phyloP scores from a whole-genome alignment of 2,797 vertebrate genomes.

The Onychomys leucogaster region DNA sequence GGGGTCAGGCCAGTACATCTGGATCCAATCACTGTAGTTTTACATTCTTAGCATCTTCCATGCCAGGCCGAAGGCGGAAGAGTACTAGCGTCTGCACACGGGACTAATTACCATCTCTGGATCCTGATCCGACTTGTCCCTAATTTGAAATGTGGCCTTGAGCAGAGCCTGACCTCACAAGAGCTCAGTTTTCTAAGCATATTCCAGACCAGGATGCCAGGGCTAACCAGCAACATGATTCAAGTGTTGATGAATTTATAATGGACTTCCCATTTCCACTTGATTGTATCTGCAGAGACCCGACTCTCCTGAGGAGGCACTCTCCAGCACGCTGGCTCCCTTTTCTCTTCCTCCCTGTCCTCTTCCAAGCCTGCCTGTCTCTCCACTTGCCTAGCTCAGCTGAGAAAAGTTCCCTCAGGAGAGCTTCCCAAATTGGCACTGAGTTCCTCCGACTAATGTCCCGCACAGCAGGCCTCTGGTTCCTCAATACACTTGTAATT shows the following conservation, averaged over 20 bases:
- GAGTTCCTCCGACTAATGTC: conserved; percentile 29
- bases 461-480: conserved; percentile 76
- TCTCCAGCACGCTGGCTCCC: neutral
- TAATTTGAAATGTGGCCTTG: conserved; percentile 17
- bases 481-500: conserved; percentile 80
- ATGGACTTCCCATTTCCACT: conserved; percentile 53
- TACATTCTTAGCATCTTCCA: conserved; percentile 63
- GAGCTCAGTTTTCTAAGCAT: conserved; percentile 57
- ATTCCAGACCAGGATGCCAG: neutral
- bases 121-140: neutral
- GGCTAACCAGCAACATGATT: conserved; percentile 58
- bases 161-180: neutral
- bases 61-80: conserved; percentile 51
- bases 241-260: conserved; percentile 65
- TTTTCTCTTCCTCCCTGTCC: neutral
- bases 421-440: conserved; percentile 68
- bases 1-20: conserved; percentile 62
- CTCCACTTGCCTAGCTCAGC: conserved; percentile 2
- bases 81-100: neutral
- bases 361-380: neutral
- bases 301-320: conserved; percentile 40
- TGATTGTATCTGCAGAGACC: conserved; percentile 67
- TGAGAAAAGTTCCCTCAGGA: conserved; percentile 24
- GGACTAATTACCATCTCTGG: conserved; percentile 12
- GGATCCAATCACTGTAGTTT: conserved; percentile 65